phyloP scores from a whole-genome alignment of 1,140 invertebrate genomes.

The Heterodera carotae region DNA sequence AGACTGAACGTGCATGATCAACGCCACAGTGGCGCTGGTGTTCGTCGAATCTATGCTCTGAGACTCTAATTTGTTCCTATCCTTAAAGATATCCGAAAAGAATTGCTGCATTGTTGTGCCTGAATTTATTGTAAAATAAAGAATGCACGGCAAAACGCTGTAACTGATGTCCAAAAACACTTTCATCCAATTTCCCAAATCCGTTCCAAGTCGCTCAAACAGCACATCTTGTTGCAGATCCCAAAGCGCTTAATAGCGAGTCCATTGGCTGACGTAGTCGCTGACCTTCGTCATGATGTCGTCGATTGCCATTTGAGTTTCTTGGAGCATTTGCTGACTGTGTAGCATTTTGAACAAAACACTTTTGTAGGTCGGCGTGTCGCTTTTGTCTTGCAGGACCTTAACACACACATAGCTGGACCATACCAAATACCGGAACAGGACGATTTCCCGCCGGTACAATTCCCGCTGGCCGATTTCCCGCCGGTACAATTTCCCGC shows the following conservation, averaged over 20 bases:
- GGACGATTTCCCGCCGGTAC: too few species aligned
- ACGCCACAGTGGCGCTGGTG: constrained; percentile 93
- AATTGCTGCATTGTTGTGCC: constrained; percentile 92
- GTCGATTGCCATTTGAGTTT: constrained; percentile 87
- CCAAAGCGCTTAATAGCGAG: constrained; percentile 95
- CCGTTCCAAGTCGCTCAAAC: constrained; percentile 86
- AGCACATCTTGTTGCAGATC: constrained; percentile 93
- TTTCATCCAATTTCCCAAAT: constrained; percentile 93
- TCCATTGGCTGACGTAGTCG: constrained; percentile 93
- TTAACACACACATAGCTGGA: too few species aligned
- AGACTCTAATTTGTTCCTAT: constrained; percentile 88
- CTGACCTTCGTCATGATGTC: constrained; percentile 75
- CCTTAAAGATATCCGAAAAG: constrained; percentile 88
- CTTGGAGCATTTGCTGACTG: constrained; percentile 77
- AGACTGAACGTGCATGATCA: constrained; percentile 97
- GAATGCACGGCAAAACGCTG: constrained; percentile 95
- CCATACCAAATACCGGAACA: too few species aligned
- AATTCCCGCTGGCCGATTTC: too few species aligned
- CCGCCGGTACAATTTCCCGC: too few species aligned
- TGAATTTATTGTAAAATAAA: constrained; percentile 94
- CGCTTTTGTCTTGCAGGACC: constrained; percentile 19
- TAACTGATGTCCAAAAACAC: constrained; percentile 89
- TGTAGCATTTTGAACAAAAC: constrained; percentile 84
- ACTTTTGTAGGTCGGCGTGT: constrained; percentile 75
- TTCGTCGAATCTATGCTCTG: constrained; percentile 92